Evolutionary conservation across 2,888 invertebrate genomes (phyloP).

Genomic region (Dryococelus australis): DNA sequence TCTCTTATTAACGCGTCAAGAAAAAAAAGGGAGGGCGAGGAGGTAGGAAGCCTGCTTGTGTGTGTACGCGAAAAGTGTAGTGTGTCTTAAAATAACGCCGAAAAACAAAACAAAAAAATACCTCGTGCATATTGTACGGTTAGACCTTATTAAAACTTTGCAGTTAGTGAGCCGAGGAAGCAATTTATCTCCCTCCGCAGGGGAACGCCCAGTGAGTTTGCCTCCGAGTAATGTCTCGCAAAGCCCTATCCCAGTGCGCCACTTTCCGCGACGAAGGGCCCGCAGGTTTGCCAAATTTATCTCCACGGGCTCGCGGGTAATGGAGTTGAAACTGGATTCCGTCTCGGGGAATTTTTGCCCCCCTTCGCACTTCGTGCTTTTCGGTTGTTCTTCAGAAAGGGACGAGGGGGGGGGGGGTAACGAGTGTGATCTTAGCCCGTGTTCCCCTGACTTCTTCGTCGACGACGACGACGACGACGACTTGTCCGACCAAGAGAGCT

Average conservation of each 20-base stretch:
- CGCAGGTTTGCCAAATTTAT: conserved; percentile 25
- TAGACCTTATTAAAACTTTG: conserved; percentile 8
- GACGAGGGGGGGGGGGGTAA: neutral
- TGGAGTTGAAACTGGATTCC: conserved; percentile 35
- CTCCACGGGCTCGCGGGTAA: conserved; percentile 32
- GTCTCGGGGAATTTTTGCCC: neutral
- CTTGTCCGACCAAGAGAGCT: too few relatives aligned
- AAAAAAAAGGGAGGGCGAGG: too few relatives aligned
- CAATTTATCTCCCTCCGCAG: neutral
- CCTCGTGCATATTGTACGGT: neutral
- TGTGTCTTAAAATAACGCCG: neutral
- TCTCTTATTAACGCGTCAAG: too few relatives aligned
- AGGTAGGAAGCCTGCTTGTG: too few relatives aligned
- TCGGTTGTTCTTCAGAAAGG: neutral
- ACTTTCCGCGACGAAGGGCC: neutral
- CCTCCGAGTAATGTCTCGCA: neutral
- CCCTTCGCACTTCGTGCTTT: neutral
- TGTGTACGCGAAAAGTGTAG: too few relatives aligned
- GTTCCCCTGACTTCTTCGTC: neutral
- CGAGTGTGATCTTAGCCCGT: neutral
- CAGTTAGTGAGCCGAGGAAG: neutral
- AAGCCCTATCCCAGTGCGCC: neutral
- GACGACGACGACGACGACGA: neutral
- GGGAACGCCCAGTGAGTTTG: neutral
- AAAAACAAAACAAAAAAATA: neutral